Percentiles rank a stretch among this genome's conserved stretches.
phyloP scores from a whole-genome alignment of 2,888 invertebrate species.

The Oligia latruncula region DNA sequence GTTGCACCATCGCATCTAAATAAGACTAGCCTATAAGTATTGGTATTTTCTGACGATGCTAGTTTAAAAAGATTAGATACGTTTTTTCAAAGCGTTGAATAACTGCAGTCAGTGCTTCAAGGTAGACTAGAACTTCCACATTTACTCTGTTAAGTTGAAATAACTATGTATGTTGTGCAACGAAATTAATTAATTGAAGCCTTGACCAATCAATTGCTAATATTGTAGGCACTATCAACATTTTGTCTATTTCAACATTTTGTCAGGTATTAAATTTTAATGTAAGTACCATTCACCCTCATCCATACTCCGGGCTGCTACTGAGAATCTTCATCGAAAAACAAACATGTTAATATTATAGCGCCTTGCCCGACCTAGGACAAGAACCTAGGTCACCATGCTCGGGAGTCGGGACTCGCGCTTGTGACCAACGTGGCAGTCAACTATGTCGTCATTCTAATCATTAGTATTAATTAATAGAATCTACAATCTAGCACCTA shows the following conservation, averaged over 20 bases:
- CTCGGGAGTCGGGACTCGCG: background rate
- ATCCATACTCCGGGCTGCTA: background rate
- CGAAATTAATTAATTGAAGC: background rate
- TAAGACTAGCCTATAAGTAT: background rate
- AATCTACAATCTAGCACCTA: slow-evolving; percentile 15
- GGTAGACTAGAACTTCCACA: slow-evolving; percentile 28
- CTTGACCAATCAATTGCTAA: slow-evolving; percentile 6
- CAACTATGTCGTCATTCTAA: background rate
- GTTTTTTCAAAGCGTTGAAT: background rate
- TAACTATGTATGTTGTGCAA: background rate
- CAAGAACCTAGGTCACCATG: background rate
- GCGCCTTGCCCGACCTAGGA: background rate
- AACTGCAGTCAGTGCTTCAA: slow-evolving; percentile 32
- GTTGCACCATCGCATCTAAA: too few relatives aligned
- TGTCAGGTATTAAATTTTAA: background rate
- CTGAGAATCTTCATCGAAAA: background rate
- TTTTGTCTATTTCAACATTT: too few relatives aligned
- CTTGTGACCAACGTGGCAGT: too few relatives aligned
- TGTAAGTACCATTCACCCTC: too few relatives aligned
- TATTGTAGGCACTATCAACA: background rate
- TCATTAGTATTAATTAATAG: slow-evolving; percentile 1
- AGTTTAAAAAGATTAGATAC: background rate
- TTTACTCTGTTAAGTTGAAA: slow-evolving; percentile 35
- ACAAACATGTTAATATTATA: background rate
- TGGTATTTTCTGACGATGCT: background rate